Evolutionary conservation across 2,888 invertebrate species (phyloP), one percentile per base, ranked within the genome.

Genomic region (Cremastinae sp.): DNA sequence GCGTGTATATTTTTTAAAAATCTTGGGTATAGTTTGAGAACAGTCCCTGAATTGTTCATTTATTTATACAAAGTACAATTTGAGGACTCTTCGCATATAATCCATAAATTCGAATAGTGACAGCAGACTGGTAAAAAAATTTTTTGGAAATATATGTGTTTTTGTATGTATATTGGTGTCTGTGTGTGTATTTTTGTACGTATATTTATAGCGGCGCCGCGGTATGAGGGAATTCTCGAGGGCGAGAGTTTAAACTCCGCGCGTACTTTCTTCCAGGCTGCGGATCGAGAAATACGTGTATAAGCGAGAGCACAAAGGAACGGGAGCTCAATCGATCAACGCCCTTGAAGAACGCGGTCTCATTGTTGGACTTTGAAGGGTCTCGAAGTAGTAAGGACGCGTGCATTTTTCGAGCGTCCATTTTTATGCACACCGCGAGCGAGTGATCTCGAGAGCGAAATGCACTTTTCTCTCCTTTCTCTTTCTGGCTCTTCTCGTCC

Each of bases 251-350:
- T 51, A 9, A 16, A 20, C 18, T 20, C 16, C 10, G 10, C n/a
- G 14, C 16, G 16, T 18, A 20, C 38, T 38, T 41, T 58, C 28
- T 28, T 28, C 5, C 28, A 28, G 28, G 28, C 28, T 28, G 28
- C 28, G 28, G 28, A 28, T 28, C 36, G 10, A 20, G n/a, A 51
- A 3, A 20, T 51, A 18, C 4, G 8, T 10, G 28, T 28, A 28
- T 5, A 28, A 3, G 28, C 28, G 28, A 28, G 28, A 28, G 28
- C 9, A 12, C 20, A 58, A 65, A 65, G 65, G 64, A 51, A 22
- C 58, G 41, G 64, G n/a, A 69, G 74, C 61, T 64, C 64, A 56
- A 77, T 77, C 77, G 77, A 77, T 77, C 77, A 77, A 64, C 65
- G 77, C 74, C 70, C 77, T 74, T 61, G 18, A 77, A 70, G 70